phyloP scores from a whole-genome alignment of 1,140 invertebrate genomes.

The Pinna nobilis region DNA sequence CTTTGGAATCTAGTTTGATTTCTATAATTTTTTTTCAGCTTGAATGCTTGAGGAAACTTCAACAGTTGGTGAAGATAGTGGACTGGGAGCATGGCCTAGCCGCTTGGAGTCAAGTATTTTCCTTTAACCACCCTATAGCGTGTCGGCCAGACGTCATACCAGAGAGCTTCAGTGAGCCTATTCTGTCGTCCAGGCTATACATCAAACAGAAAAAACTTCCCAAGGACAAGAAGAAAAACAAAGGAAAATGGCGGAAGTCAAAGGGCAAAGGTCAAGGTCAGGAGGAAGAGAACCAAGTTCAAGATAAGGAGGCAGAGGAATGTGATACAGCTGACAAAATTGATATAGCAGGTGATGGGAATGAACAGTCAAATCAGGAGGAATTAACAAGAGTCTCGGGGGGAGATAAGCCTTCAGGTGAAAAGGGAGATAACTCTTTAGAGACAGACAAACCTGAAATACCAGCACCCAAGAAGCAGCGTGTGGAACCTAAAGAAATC shows the following conservation, averaged over 20 bases:
- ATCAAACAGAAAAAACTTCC: conserved; percentile 26
- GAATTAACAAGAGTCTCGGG: neutral
- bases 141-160: conserved; percentile 51
- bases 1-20: neutral
- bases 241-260: conserved; percentile 39
- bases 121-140: conserved; percentile 69
- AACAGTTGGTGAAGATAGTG: conserved; percentile 68
- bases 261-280: conserved; percentile 51
- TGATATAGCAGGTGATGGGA: conserved; percentile 2
- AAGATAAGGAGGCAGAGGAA: neutral
- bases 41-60: conserved; percentile 71
- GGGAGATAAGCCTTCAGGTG: neutral
- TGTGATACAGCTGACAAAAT: neutral
- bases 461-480: conserved; percentile 40
- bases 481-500: conserved; percentile 39
- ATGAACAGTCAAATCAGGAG: neutral
- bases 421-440: neutral
- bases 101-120: conserved; percentile 75
- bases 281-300: neutral
- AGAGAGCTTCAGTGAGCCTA: conserved; percentile 54
- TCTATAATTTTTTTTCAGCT: conserved; percentile 58
- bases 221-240: conserved; percentile 10
- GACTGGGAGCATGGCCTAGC: conserved; percentile 75
- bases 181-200: conserved; percentile 31
- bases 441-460: neutral